Percentiles rank a stretch among this genome's conserved stretches.
Conservation (phyloP, 2,888 invertebrate genomes). For the Rhodophaea formosa region DNA sequence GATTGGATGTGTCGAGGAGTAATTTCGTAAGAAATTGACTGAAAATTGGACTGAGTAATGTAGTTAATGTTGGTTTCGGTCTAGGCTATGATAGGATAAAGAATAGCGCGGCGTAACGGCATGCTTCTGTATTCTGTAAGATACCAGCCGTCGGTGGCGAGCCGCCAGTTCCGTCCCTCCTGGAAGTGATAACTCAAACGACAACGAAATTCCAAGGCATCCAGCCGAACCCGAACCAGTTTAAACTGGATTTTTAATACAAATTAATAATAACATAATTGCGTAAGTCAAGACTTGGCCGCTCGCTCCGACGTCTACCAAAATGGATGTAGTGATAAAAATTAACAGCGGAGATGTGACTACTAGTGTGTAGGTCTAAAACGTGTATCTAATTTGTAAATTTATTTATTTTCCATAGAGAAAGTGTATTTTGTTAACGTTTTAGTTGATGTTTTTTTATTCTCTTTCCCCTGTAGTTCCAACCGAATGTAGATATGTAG, state of each 20-base stretch:
- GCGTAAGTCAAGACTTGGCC: constrained; percentile 33
- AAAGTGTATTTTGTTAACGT: constrained; percentile 82
- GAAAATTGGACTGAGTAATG: constrained; percentile 80
- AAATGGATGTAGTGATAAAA: constrained; percentile 66
- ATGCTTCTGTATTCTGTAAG: constrained; percentile 63
- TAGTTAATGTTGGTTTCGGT: constrained; percentile 73
- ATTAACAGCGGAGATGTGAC: constrained; percentile 68
- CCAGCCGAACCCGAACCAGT: constrained; percentile 29
- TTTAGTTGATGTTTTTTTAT: constrained; percentile 79
- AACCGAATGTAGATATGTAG: constrained; percentile 76
- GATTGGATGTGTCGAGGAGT: constrained; percentile 61
- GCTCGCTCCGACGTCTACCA: constrained; percentile 51
- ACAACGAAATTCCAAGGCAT: constrained; percentile 13
- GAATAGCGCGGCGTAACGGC: constrained; percentile 70
- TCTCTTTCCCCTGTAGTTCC: constrained; percentile 72
- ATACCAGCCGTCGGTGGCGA: constrained; percentile 47
- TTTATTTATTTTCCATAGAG: constrained; percentile 81
- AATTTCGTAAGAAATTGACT: constrained; percentile 79
- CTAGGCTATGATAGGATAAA: constrained; percentile 73
- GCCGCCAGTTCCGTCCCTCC: constrained; percentile 32
- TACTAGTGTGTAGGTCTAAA: constrained; percentile 71
- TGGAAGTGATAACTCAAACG: constrained; percentile 3
- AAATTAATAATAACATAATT: constrained; percentile 31
- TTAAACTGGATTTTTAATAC: constrained; percentile 29
- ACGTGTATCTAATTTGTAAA: constrained; percentile 80